Evolutionary conservation across 2,888 invertebrate species (phyloP).

Genomic region (Diogma glabrata): DNA sequence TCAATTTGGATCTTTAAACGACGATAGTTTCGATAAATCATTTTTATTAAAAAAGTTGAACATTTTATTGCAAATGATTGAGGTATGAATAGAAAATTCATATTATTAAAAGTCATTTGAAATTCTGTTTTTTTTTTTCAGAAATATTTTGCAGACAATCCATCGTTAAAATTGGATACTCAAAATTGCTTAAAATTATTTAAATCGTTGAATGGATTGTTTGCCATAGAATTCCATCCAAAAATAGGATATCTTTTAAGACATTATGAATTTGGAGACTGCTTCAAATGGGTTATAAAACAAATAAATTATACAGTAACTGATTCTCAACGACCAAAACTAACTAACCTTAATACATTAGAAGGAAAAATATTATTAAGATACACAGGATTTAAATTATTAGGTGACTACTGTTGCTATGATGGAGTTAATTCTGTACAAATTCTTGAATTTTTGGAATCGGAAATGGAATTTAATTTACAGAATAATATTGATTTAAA

Average conservation of each 20-base stretch:
- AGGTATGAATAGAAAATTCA: too few species aligned
- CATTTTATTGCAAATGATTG: not conserved
- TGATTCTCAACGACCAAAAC: not conserved
- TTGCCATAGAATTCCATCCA: not conserved
- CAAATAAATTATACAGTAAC: not conserved
- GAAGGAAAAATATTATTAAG: not conserved
- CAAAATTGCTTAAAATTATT: not conserved
- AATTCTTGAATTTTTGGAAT: not conserved
- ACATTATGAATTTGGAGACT: not conserved
- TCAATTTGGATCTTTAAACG: not conserved
- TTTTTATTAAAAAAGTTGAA: not conserved
- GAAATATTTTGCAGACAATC: not conserved
- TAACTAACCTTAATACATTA: not conserved
- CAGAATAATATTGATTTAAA: not conserved
- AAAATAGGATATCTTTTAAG: not conserved
- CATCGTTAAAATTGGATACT: not conserved
- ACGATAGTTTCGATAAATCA: not conserved
- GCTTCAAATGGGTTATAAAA: slow-evolving; percentile 4
- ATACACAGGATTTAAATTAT: not conserved
- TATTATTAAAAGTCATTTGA: too few species aligned
- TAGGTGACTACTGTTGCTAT: not conserved
- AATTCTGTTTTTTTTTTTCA: too few species aligned
- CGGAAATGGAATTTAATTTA: slow-evolving; percentile 2
- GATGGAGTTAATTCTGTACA: not conserved
- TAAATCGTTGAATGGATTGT: not conserved